Evolutionary conservation across 2,888 invertebrate genomes (phyloP).

Genomic region (Odontocolon sp.): DNA sequence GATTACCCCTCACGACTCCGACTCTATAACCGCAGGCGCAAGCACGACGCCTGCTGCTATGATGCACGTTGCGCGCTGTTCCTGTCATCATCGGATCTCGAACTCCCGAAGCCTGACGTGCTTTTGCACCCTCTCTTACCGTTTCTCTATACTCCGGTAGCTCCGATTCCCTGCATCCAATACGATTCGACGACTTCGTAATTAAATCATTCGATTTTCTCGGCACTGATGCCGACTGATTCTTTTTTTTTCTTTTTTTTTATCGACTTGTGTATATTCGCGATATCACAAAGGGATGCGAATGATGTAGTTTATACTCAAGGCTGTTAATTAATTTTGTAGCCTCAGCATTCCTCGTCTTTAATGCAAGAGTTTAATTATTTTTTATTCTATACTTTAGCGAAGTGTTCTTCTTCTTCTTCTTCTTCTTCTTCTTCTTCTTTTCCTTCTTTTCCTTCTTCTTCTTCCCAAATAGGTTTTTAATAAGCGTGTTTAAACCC

Average conservation of each 20-base stretch:
- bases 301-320: conserved; percentile 10
- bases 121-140: background rate
- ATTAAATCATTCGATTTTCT: conserved; percentile 66
- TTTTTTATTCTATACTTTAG: conserved; percentile 25
- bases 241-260: conserved; percentile 19
- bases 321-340: conserved; percentile 19
- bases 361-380: conserved; percentile 28
- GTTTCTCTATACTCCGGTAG: conserved; percentile 19
- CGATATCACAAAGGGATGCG: conserved; percentile 6
- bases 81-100: conserved; percentile 54
- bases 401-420: too few species aligned
- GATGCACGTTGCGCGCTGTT: conserved; percentile 44
- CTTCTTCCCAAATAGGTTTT: conserved; percentile 22
- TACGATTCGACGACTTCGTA: conserved; percentile 38
- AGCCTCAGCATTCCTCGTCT: conserved; percentile 23
- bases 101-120: conserved; percentile 7
- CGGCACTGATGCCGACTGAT: conserved; percentile 51
- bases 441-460: too few species aligned
- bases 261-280: conserved; percentile 34
- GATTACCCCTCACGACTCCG: conserved; percentile 70
- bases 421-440: too few species aligned
- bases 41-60: conserved; percentile 49
- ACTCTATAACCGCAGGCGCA: conserved; percentile 69
- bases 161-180: background rate
- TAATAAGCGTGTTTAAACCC: conserved; percentile 21